Evolutionary conservation across 2,888 invertebrate genomes (phyloP).

Genomic region (Limnephilus marmoratus): DNA sequence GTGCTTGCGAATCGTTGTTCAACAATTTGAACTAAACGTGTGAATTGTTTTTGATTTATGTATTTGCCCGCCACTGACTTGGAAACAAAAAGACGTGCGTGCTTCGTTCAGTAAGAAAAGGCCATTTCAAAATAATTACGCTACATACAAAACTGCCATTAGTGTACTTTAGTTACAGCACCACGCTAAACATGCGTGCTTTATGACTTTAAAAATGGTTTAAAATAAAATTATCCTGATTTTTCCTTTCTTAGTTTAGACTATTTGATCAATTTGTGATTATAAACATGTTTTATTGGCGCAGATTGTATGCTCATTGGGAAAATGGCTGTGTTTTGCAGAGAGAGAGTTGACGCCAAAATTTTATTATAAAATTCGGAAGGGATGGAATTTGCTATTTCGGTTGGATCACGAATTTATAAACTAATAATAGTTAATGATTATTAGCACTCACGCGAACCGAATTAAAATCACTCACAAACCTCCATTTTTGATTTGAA

Average conservation of each 20-base stretch:
- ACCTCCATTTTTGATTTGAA: too few relatives aligned
- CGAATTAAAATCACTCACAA: too few relatives aligned
- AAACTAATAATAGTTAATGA: too few relatives aligned
- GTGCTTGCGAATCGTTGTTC: constrained; percentile 2
- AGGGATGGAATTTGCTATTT: too few relatives aligned
- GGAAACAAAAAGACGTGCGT: constrained; percentile 34
- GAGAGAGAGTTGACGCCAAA: too few relatives aligned
- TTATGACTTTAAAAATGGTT: constrained; percentile 60
- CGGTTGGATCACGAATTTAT: too few relatives aligned
- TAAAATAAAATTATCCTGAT: constrained; percentile 53
- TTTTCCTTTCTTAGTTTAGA: constrained; percentile 3
- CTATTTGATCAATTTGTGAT: neutral
- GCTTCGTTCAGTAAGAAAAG: constrained; percentile 44
- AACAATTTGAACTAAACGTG: neutral
- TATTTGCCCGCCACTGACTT: constrained; percentile 3
- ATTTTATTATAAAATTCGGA: too few relatives aligned
- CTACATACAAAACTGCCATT: constrained; percentile 47
- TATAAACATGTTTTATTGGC: neutral
- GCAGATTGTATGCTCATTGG: neutral
- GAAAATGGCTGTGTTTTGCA: too few relatives aligned
- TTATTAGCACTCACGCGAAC: too few relatives aligned
- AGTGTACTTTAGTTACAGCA: constrained; percentile 13
- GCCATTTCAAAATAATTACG: constrained; percentile 57
- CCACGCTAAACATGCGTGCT: constrained; percentile 54
- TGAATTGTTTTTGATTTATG: constrained; percentile 20